Conservation (phyloP, 2,797 vertebrate species). For the Pempheris klunzingeri region DNA sequence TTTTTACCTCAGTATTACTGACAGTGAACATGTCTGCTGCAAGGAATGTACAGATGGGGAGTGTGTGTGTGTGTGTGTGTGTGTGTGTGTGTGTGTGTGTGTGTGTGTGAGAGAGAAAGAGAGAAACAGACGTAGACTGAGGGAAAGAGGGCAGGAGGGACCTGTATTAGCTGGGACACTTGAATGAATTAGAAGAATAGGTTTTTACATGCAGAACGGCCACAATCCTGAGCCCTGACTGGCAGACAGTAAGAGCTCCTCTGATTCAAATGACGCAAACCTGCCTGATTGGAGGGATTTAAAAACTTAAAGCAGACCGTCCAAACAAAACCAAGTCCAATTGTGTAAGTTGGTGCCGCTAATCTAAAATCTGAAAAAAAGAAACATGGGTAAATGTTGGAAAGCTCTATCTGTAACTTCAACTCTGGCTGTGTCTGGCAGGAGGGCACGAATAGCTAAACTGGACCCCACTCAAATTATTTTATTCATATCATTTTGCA, state of each 20-base stretch:
- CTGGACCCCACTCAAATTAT: neutral
- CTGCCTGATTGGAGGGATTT: constrained; percentile 66
- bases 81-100: neutral
- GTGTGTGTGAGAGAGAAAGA: neutral
- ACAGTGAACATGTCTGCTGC: constrained; percentile 3
- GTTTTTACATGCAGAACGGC: constrained; percentile 71
- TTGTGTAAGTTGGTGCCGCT: neutral
- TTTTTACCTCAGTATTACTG: constrained; percentile 8
- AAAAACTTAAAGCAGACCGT: constrained; percentile 29
- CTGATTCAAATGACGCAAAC: constrained; percentile 70
- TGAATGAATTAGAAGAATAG: constrained; percentile 78
- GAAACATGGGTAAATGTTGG: neutral
- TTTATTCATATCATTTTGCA: neutral
- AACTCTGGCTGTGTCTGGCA: neutral
- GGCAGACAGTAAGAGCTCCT: constrained; percentile 62
- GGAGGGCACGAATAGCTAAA: neutral
- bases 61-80: constrained; percentile 10
- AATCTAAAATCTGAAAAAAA: constrained; percentile 20
- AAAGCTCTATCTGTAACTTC: neutral
- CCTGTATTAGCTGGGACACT: constrained; percentile 70
- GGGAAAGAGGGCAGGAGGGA: constrained; percentile 44
- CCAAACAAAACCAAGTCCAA: constrained; percentile 49
- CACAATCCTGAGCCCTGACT: constrained; percentile 52
- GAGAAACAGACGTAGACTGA: neutral
- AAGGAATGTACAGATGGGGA: constrained; percentile 18